Evolutionary conservation across 2,888 invertebrate genomes (phyloP).

Genomic region (Melikaiella ostensackeni): DNA sequence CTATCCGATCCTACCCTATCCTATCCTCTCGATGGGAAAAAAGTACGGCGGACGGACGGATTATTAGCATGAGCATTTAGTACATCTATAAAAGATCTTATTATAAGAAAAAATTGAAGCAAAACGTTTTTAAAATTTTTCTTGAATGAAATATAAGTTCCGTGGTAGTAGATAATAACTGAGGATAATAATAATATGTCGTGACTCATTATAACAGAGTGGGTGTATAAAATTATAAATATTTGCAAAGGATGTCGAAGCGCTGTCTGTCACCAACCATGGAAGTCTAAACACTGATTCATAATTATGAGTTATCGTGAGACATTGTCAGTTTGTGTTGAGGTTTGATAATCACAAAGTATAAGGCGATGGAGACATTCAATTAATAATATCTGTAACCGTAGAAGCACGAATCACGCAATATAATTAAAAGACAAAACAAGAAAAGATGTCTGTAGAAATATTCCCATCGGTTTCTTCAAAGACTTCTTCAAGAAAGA

Average conservation of each 20-base stretch:
- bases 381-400: not conserved
- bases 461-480: not conserved
- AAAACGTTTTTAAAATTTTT: too few species aligned
- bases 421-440: not conserved
- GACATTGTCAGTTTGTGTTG: not conserved
- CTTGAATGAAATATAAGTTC: not conserved
- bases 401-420: not conserved
- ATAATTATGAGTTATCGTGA: not conserved
- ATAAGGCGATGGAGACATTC: not conserved
- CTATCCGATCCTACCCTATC: too few species aligned
- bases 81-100: too few species aligned
- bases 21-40: too few species aligned
- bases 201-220: not conserved
- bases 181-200: not conserved
- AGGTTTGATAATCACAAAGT: not conserved
- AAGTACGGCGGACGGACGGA: too few species aligned
- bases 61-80: too few species aligned
- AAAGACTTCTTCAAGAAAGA: not conserved
- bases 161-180: not conserved
- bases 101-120: too few species aligned
- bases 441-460: not conserved
- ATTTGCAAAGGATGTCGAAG: not conserved
- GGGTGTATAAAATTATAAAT: slow-evolving; percentile 9
- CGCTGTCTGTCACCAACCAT: not conserved
- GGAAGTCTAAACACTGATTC: not conserved